Evolutionary conservation across 1,140 invertebrate species (phyloP), one percentile per base, ranked within the genome.

Genomic region (Brachystomella parvula): DNA sequence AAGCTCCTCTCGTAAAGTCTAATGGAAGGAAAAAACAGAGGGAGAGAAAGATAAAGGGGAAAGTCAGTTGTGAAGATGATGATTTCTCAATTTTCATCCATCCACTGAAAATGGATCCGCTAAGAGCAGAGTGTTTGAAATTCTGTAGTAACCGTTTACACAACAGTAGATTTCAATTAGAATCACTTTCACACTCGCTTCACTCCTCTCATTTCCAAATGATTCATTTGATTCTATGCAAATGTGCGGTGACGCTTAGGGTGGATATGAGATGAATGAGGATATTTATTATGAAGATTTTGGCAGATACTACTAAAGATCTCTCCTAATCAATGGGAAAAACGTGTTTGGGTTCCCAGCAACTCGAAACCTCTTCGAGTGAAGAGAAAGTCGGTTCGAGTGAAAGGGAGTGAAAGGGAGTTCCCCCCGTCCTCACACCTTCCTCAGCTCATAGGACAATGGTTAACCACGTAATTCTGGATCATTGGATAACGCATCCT

Each of bases 311-410:
- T 66, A 47, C n/a, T n/a, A 70, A 64, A 63, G 63, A 64, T 70
- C 61, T 59, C 47, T 67, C 63, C 47, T 67, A 61, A 66, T 67
- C 66, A 70, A 70, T 70, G 61, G 65, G 47, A 62, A 62, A 67
- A 70, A 70, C 68, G 68, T 70, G 68, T 66, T 70, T 61, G 32
- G 61, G 66, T 70, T 70, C 68, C 68, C 64, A 39, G 6, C 35
- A 39, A 39, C 28, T 19, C 6, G 35, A 39, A 39, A 19, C 35
- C 19, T 39, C 6, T 9, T 6, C 19, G 35, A 19, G 35, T 19
- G 19, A 19, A 39, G 19, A 6, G 35, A 19, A 19, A 39, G 35
- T 39, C 35, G 6, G 19, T 39, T 39, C 35, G 19, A 39, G 35
- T 39, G 35, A 19, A 39, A 39, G n/a, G n/a, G n/a, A n/a, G n/a